A percentile compares a stretch with the other conserved stretches of the same genome.
Evolutionary conservation across 2,797 vertebrate species (phyloP).

Genomic region (Hippoglossus hippoglossus): DNA sequence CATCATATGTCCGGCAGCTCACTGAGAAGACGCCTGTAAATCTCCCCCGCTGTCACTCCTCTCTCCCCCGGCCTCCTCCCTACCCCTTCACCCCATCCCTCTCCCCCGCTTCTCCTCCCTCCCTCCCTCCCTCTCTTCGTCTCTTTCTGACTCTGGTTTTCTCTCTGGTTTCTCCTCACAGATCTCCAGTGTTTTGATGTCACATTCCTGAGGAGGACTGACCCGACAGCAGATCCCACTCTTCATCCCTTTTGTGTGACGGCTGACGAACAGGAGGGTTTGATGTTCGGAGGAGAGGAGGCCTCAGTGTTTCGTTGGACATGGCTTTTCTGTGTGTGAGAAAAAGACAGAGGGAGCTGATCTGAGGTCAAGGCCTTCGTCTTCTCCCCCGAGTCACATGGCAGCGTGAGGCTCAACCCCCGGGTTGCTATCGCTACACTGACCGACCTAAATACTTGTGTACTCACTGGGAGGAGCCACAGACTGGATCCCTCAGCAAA

Average conservation of each 20-base stretch:
- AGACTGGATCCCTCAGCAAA: conserved; percentile 8
- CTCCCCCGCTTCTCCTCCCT: conserved; percentile 9
- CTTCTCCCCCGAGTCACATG: conserved; percentile 59
- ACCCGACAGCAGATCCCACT: neutral
- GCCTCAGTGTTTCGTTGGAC: conserved; percentile 24
- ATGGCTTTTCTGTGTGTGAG: conserved; percentile 48
- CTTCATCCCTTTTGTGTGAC: conserved; percentile 38
- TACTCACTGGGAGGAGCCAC: conserved; percentile 18
- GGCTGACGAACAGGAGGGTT: conserved; percentile 16
- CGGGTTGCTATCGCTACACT: conserved; percentile 31
- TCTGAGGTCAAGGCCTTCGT: conserved; percentile 64
- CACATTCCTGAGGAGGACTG: conserved; percentile 61
- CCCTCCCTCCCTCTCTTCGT: no score
- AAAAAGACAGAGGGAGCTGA: conserved; percentile 48
- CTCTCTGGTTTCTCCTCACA: conserved; percentile 59
- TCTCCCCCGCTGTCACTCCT: conserved; percentile 44
- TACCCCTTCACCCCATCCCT: conserved; percentile 18
- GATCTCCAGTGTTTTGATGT: conserved; percentile 58
- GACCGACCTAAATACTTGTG: conserved; percentile 47
- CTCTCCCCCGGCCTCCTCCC: conserved; percentile 29
- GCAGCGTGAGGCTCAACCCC: conserved; percentile 50
- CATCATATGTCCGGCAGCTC: conserved; percentile 50
- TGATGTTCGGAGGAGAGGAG: conserved; percentile 5
- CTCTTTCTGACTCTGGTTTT: conserved; percentile 40
- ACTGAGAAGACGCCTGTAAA: conserved; percentile 59